These are phyloP conservation scores for Syngnathoides biaculeatus DNA, from an alignment of 2,113 vertebrate genomes.

Conservation along the genomic window DNA sequence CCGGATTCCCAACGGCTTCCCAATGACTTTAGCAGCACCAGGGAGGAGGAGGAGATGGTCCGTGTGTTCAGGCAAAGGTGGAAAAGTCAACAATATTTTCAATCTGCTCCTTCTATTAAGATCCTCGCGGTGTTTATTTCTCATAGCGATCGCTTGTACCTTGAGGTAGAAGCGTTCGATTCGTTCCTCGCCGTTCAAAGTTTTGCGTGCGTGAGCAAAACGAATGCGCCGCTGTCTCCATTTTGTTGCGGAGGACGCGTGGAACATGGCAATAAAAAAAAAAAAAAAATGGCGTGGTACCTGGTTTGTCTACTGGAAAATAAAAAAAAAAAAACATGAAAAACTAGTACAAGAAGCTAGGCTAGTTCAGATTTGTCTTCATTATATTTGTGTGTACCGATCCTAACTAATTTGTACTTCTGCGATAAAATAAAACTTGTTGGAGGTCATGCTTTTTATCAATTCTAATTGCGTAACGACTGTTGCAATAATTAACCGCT, in stretches of 20 bases:
- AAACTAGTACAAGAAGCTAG: not conserved
- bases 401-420: no score
- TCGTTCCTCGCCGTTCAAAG: no score
- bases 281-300: not conserved
- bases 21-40: slow-evolving; percentile 63
- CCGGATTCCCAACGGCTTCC: slow-evolving; percentile 48
- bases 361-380: not conserved
- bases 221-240: no score
- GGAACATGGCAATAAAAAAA: not conserved
- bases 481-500: no score
- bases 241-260: no score
- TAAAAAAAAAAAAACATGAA: not conserved
- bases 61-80: slow-evolving; percentile 24
- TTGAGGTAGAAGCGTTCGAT: no score
- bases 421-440: no score
- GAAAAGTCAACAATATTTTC: slow-evolving; percentile 68
- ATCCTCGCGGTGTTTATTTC: not conserved
- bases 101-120: slow-evolving; percentile 61
- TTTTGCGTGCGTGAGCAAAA: no score
- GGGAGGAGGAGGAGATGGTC: slow-evolving; percentile 20
- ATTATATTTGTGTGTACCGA: no score
- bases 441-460: no score
- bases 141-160: not conserved
- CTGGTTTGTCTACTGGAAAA: not conserved
- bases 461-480: no score